phyloP scores from a whole-genome alignment of 2,888 invertebrate species.

The Trachelus iudaicus region DNA sequence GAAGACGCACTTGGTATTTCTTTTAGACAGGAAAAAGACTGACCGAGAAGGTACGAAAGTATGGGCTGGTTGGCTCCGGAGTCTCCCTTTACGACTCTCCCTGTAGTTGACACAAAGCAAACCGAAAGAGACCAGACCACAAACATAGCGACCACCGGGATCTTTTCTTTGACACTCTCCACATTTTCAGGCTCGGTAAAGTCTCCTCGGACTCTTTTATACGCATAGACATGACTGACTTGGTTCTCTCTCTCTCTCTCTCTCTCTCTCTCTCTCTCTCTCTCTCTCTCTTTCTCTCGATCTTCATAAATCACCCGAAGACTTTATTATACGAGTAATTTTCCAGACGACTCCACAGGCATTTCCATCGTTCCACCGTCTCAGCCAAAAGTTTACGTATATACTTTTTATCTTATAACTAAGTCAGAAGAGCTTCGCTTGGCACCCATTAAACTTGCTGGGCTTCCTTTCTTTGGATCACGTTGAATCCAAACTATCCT shows the following conservation, averaged over 20 bases:
- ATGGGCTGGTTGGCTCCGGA: background rate
- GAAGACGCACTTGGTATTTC: background rate
- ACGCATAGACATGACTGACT: background rate
- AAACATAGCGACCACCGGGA: background rate
- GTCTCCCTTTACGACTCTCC: background rate
- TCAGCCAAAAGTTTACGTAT: background rate
- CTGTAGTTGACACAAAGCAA: background rate
- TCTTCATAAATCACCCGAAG: background rate
- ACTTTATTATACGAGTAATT: background rate
- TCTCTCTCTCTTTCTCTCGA: too few relatives aligned
- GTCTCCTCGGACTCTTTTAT: background rate
- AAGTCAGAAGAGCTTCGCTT: background rate
- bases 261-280: too few relatives aligned
- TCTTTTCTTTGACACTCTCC: background rate
- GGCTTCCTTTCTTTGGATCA: background rate
- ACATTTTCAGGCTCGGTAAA: background rate
- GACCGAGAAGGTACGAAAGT: background rate
- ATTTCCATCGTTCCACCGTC: background rate
- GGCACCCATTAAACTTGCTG: background rate
- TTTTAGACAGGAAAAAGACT: background rate
- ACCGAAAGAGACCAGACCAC: background rate
- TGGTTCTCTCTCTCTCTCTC: background rate
- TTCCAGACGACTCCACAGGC: background rate
- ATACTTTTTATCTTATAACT: background rate
- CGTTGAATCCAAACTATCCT: background rate